Evolutionary conservation across 1,140 invertebrate genomes (phyloP), one percentile per base, ranked within the genome.

Genomic region (Thaumatotibia leucotreta): DNA sequence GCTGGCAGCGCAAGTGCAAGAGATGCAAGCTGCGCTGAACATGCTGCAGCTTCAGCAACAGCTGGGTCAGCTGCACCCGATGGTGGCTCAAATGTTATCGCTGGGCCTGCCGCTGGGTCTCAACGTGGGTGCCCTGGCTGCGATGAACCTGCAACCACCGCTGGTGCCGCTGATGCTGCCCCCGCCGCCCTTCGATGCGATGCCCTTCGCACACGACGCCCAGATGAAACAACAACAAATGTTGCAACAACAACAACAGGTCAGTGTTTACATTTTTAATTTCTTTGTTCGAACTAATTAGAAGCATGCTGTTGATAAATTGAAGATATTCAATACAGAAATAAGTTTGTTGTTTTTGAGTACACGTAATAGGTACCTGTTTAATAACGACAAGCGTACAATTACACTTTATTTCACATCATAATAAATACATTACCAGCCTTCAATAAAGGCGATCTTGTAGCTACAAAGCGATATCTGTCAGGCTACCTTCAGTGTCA

Each of bases 111-210:
- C 95, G 10, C 88, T 97, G 70, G 96, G 96, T n/a, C 92, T 97
- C 58, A 97, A 96, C 74, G 93, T 97, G 75, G 95, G 95, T 52
- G 96, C 96, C 24, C 87, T 97, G 70, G 96, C 96, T 0, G 96
- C 96, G 0, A 97, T 97, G 96, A 97, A 97, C 85, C 89, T 97
- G 9, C 96, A 97, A 84, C 96, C 96, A 9, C 96, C 96, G 0
- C 84, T 98, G 49, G 96, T 98, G 67, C 96, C 97, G 1, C 94
- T 98, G 91, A 97, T 98, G 96, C 93, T 97, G 93, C 95, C 96
- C 22, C 96, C 96, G 14, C 95, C 95, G 32, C 94, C 95, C 9
- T 96, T 84, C 80, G 94, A 95, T 76, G 91, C 92, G 68, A 95
- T 94, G 92, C 92, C 86, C 70, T 92, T 83, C 71, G 84, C 71